These are phyloP conservation scores for Microcebus murinus DNA, from an alignment of 2,113 vertebrate genomes.

Conservation along the genomic window DNA sequence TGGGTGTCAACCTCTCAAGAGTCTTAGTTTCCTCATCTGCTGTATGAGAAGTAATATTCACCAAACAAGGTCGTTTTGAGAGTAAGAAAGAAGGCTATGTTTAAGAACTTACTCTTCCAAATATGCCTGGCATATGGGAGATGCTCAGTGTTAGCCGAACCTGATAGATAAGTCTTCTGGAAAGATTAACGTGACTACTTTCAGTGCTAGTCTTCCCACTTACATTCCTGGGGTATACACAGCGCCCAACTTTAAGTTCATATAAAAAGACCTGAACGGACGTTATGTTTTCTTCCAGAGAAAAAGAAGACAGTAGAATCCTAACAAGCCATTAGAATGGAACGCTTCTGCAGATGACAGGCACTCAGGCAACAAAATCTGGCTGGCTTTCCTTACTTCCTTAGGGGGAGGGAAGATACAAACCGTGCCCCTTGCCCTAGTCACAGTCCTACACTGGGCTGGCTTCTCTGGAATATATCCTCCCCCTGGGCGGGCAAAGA, in stretches of 20 bases:
- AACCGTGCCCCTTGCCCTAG: not conserved
- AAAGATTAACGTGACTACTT: not conserved
- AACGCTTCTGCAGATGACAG: not conserved
- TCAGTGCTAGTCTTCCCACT: not conserved
- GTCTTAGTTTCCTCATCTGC: not conserved
- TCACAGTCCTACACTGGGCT: not conserved
- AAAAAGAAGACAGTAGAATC: not conserved
- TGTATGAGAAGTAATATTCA: not conserved
- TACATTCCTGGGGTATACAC: not conserved
- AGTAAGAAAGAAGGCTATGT: not conserved
- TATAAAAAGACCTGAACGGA: not conserved
- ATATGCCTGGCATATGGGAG: not conserved
- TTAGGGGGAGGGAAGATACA: not conserved
- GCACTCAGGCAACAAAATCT: not conserved
- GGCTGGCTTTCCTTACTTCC: constrained; percentile 24
- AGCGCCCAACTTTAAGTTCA: not conserved
- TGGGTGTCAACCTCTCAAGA: not conserved
- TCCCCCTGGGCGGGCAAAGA: not conserved
- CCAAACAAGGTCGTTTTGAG: not conserved
- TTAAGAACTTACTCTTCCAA: not conserved
- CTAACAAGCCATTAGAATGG: not conserved
- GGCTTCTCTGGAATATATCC: not conserved
- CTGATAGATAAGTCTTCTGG: not conserved
- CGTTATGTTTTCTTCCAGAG: not conserved
- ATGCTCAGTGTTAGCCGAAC: not conserved